These are phyloP conservation scores for Sterrhoptilus dennistouni DNA, from an alignment of 2,113 vertebrate genomes.

Conservation along the genomic window DNA sequence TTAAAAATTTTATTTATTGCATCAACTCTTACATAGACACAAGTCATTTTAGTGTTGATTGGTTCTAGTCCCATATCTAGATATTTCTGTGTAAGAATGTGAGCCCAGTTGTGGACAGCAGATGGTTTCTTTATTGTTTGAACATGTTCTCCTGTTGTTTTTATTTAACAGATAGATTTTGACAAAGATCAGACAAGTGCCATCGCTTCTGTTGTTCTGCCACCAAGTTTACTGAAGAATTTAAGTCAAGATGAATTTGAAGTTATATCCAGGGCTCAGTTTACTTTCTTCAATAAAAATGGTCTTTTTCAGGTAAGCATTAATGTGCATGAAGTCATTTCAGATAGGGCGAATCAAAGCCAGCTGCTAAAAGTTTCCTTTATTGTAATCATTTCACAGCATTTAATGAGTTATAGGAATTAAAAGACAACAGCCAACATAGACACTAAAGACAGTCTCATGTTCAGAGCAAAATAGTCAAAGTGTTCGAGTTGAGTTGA, in stretches of 20 bases:
- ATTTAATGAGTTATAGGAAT: background rate
- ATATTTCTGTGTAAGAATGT: background rate
- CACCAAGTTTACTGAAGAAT: slow-evolving; percentile 81
- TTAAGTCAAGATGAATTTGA: slow-evolving; percentile 75
- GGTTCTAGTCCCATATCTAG: background rate
- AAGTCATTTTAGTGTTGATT: background rate
- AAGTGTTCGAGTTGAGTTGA: background rate
- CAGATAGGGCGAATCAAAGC: background rate
- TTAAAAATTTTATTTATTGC: background rate
- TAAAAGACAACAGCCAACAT: background rate
- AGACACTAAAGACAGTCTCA: background rate
- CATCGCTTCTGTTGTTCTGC: slow-evolving; percentile 85
- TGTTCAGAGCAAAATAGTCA: background rate
- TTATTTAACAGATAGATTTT: slow-evolving; percentile 83
- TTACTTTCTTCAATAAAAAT: slow-evolving; percentile 93
- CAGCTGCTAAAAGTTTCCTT: background rate
- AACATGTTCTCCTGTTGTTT: background rate
- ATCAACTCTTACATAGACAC: background rate
- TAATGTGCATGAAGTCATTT: background rate
- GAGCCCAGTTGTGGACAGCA: background rate
- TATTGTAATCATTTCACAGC: background rate
- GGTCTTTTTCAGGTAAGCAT: slow-evolving; percentile 86
- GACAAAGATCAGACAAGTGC: slow-evolving; percentile 72
- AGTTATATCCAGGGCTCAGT: slow-evolving; percentile 85
- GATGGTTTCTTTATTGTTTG: background rate